Conservation (phyloP, 2,888 invertebrate genomes). For the Cancer borealis region DNA sequence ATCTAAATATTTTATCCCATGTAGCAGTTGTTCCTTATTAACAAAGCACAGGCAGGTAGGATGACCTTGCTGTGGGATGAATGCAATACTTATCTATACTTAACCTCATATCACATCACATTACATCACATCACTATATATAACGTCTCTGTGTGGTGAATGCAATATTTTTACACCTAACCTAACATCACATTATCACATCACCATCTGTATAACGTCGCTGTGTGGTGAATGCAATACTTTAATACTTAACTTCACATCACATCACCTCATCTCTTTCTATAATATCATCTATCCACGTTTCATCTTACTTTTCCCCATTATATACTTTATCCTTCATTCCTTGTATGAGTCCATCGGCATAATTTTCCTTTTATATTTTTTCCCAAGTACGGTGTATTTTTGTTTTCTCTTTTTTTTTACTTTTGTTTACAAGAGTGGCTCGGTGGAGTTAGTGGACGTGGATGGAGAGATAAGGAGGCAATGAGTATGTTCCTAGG, state of each 20-base stretch:
- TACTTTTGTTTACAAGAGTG: constrained; percentile 32
- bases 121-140: background rate
- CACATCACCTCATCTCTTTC: background rate
- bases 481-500: background rate
- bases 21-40: background rate
- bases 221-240: background rate
- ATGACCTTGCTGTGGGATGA: background rate
- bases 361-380: background rate
- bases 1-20: background rate
- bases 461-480: background rate
- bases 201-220: background rate
- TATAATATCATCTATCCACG: background rate
- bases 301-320: background rate
- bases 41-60: background rate
- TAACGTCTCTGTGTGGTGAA: background rate
- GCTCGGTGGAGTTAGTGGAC: background rate
- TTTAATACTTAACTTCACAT: background rate
- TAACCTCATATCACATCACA: background rate
- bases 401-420: background rate
- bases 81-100: background rate
- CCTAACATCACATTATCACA: background rate
- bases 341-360: background rate
- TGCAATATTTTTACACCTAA: background rate
- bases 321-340: background rate
- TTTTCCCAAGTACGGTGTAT: background rate